Evolutionary conservation across 2,113 vertebrate species (phyloP), one percentile per base, ranked within the genome.

Genomic region (Edolisoma coerulescens): DNA sequence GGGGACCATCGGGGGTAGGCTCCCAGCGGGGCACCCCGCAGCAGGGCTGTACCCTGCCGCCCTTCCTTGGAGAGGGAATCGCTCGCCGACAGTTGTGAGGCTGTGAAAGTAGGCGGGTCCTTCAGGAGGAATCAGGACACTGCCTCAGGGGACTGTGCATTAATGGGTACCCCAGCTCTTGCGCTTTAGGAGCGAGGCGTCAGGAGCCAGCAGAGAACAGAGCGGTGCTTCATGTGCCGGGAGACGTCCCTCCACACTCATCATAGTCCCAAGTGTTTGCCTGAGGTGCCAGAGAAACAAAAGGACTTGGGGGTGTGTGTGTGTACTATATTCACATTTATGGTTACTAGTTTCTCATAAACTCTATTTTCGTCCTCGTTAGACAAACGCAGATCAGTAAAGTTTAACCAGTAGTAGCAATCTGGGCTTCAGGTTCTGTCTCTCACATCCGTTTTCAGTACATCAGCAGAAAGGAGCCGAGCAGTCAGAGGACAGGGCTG

Each of bases 191-290:
- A 56, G 44, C 5, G 12, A 12, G 24, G 47, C 56, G 47, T 30
- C 54, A 2, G 70, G 79, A 70, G 24, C 20, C 63, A 7, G 10
- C 3, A 1, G 24, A 10, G 45, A 59, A 9, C 13, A 18, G 63
- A 20, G 23, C 23, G 7, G 1, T 3, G 26, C 30, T 52, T 9
- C 28, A 3, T n/a, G 39, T 37, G 22, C 42, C 1, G 3, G 9
- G n/a, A 68, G 26, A 16, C 2, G 4, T 45, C 33, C 12, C 30
- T 53, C 45, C 45, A 2, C 6, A 0, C 18, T 39, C 64, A 5
- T 20, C 64, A 0, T 6, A 7, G 14, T 57, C 20, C 16, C 12
- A 7, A 9, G 35, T 3, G 28, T 45, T 64, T 47, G 50, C 42
- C 50, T 22, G 57, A 63, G 24, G 9, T 10, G 7, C 27, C 35